Evolutionary conservation across 2,113 vertebrate genomes (phyloP), one percentile per base, ranked within the genome.

Genomic region (Cyanocitta stelleri): DNA sequence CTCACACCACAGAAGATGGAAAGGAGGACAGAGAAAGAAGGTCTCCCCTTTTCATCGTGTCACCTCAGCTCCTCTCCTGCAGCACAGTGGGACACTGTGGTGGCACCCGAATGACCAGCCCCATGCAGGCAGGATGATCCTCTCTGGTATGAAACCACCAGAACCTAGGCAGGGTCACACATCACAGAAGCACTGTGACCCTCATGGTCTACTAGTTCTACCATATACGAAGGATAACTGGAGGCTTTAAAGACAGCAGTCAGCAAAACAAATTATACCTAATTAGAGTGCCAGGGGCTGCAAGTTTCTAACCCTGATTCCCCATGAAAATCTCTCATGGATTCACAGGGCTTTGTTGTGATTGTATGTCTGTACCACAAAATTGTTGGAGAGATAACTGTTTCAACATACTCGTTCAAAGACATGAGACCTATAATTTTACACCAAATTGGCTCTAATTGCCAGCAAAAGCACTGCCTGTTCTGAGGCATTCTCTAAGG

Each of bases 401-500:
- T 91, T 94, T 94, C 85, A 91, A 82, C 43, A 80, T 83, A 90
- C 69, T 77, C 1, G 0, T 83, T 84, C 71, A 94, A 93, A 95
- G 79, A 77, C 77, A 93, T 0, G 2, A 95, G 91, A 91, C 87
- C 81, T 93, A 95, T 96, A 95, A 97, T 96, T 96, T 96, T 91
- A 74, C 64, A 94, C 78, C 75, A 93, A 83, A 95, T 94, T 85
- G 74, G 18, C 77, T 87, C 91, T 95, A 96, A 97, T 81, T 96
- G 91, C 87, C 87, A 93, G 71, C 43, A 95, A 95, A 95, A 89
- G 58, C 69, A 66, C 17, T 87, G 75, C 63, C 46, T 76, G 55
- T 87, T 48, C 75, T 69, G 58, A 76, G 30, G 46, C 54, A 69
- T 87, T 87, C 82, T 95, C 71, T 73, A 30, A 80, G 66, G 67